Evolutionary conservation across 2,113 vertebrate genomes (phyloP).

Genomic region (Protobothrops flavoviridis): DNA sequence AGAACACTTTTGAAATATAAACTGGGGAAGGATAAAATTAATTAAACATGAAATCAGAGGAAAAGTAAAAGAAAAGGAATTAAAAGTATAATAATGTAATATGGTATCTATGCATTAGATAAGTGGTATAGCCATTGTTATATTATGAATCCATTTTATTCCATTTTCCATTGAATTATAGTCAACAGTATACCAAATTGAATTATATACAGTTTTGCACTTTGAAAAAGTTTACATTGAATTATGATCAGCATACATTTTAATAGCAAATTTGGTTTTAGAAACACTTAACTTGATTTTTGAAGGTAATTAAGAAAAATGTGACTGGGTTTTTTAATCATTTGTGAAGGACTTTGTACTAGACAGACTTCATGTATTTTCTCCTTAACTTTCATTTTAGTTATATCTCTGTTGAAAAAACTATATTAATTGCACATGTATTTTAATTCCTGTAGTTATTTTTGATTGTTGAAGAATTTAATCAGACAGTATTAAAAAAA

Average conservation of each 20-base stretch:
- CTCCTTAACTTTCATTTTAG: not conserved
- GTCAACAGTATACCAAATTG: not conserved
- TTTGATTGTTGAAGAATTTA: not conserved
- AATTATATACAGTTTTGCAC: not conserved
- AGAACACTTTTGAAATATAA: not conserved
- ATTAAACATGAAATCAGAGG: not conserved
- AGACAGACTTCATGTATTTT: not conserved
- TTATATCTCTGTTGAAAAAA: not conserved
- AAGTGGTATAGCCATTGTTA: not conserved
- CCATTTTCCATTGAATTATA: not conserved
- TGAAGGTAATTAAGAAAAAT: not conserved
- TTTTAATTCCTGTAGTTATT: not conserved
- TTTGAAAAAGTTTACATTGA: not conserved
- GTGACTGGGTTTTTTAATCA: not conserved
- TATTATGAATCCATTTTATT: not conserved
- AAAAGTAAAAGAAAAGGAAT: not conserved
- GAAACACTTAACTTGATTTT: not conserved
- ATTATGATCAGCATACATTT: not conserved
- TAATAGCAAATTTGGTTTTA: not conserved
- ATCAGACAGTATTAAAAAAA: not conserved
- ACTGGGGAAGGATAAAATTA: not conserved
- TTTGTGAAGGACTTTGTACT: not conserved
- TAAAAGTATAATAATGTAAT: not conserved
- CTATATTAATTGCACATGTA: not conserved
- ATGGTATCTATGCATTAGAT: not conserved